Base-by-base conservation (phyloP, 2,888 invertebrate species). In the Spicauda simplicius region DNA sequence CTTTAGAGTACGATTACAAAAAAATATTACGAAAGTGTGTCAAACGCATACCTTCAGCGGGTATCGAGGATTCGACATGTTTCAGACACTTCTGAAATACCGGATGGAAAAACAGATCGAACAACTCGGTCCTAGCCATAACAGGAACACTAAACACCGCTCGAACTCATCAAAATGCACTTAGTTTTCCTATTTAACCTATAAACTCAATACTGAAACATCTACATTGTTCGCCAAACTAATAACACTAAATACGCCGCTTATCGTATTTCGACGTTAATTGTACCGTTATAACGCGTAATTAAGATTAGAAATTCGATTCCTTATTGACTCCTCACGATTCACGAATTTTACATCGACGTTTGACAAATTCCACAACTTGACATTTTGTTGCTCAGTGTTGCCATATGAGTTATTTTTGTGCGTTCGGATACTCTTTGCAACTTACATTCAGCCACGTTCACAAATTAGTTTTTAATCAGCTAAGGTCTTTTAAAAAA, bases 1-100 rank as follows among this genome's bases (percentile, higher is more conserved):
- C 33, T 1, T 41, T 3, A 7, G 14, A 14, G 12, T 14, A 14
- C 41, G 14, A 41, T 41, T 41, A 41, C 41, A 41, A 14, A 14
- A 41, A 41, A n/a, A 16, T 52, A 25, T 25, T 12, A 56, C 56
- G 18, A 57, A 63, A 58, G 62, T 62, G 33, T 62, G 68, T 68
- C 62, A 68, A 14, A 14, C 48, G 16, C 48, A 48, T 89, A 93
- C 93, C 93, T 82, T 93, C 93, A 45, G 81, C 75, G 59, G 81
- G 75, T 69, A 86, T 76, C 61, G 85, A 80, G 69, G 88, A 83
- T 79, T 93, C 93, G 16, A 91, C 93, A 80, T 93, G 93, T 80
- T 86, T 89, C 75, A 94, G 84, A 78, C 93, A 94, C 84, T 93
- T 93, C 89, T 93, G 93, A 76, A 94, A 94, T 70, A 94, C 88